A percentile compares a stretch with the other conserved stretches of the same genome.
These are phyloP conservation scores for Argopecten irradians DNA, from an alignment of 1,140 invertebrate genomes.

Conservation along the genomic window DNA sequence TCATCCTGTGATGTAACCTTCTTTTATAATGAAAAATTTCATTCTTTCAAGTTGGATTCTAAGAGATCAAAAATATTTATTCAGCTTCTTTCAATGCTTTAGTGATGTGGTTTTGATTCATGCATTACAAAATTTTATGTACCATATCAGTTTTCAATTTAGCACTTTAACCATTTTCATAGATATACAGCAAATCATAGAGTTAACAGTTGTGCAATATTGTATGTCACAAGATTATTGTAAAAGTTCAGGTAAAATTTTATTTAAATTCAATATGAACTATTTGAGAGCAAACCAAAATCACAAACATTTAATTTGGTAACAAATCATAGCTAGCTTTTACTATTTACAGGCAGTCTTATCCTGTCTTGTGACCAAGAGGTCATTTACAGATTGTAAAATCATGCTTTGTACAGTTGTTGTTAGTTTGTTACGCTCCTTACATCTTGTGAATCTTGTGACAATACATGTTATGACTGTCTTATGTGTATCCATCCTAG, in stretches of 20 bases:
- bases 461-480: neutral
- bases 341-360: neutral
- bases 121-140: neutral
- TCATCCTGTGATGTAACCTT: neutral
- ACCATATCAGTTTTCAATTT: neutral
- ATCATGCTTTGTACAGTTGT: neutral
- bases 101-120: neutral
- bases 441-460: slow-evolving; percentile 29
- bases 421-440: neutral
- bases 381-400: neutral
- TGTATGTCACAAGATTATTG: neutral
- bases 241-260: neutral
- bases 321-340: neutral
- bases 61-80: neutral
- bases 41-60: no score
- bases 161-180: neutral
- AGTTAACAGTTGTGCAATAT: neutral
- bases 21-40: no score
- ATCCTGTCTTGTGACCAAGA: neutral
- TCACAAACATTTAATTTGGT: neutral
- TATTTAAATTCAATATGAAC: neutral
- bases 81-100: neutral
- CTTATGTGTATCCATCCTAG: neutral
- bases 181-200: neutral
- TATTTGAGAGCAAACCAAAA: neutral